These are phyloP conservation scores for Diachrysia chrysitis DNA, from an alignment of 2,888 invertebrate genomes.

Conservation along the genomic window DNA sequence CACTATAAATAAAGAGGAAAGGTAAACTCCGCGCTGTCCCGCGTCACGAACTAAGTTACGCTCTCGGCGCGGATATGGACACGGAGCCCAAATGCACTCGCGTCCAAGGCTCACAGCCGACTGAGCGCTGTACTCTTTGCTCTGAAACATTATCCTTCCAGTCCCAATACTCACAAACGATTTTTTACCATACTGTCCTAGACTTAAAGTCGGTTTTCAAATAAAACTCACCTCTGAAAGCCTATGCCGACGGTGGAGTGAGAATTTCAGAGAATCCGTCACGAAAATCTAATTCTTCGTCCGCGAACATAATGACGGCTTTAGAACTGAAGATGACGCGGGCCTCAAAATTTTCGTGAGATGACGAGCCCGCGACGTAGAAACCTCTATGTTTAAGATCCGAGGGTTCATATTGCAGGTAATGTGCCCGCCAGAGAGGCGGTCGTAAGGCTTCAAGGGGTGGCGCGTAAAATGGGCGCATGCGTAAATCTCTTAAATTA, in stretches of 20 bases:
- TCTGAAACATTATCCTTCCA: conserved; percentile 71
- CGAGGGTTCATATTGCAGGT: conserved; percentile 83
- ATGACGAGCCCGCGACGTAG: conserved; percentile 68
- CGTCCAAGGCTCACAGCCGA: conserved; percentile 81
- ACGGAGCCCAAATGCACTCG: conserved; percentile 68
- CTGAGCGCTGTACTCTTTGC: conserved; percentile 78
- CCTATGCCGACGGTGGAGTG: conserved; percentile 64
- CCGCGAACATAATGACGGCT: conserved; percentile 85
- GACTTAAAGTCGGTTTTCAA: conserved; percentile 62
- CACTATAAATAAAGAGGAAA: conserved; percentile 40
- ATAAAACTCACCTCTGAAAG: conserved; percentile 35
- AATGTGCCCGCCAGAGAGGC: conserved; percentile 78
- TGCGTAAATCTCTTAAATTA: conserved; percentile 82
- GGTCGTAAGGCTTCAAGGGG: conserved; percentile 88
- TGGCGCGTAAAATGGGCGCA: conserved; percentile 87
- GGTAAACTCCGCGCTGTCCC: conserved; percentile 43
- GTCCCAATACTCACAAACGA: conserved; percentile 52
- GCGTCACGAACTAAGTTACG: conserved; percentile 83
- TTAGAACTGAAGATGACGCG: conserved; percentile 83
- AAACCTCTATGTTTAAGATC: conserved; percentile 73
- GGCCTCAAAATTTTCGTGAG: conserved; percentile 75
- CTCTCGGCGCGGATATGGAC: conserved; percentile 61
- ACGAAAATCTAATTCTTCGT: conserved; percentile 85
- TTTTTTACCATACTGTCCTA: conserved; percentile 63
- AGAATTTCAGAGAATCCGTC: conserved; percentile 75